Evolutionary conservation across 2,797 vertebrate genomes (phyloP).

Genomic region (Rhinophrynus dorsalis): DNA sequence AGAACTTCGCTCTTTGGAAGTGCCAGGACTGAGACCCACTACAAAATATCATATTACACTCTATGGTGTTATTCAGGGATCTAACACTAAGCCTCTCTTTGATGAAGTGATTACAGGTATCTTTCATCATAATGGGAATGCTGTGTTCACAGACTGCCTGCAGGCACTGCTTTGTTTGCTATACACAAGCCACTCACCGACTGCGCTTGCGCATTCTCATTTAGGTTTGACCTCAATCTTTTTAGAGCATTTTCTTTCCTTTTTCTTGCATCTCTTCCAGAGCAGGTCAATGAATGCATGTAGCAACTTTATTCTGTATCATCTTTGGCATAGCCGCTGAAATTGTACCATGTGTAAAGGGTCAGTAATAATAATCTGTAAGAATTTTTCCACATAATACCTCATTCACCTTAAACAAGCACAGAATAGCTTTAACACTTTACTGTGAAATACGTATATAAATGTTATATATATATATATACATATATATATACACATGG

Average conservation of each 20-base stretch:
- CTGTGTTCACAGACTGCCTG: background rate
- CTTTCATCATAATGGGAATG: conserved; percentile 32
- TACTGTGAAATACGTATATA: too few relatives aligned
- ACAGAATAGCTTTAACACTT: too few relatives aligned
- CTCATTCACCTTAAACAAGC: too few relatives aligned
- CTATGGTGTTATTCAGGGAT: conserved; percentile 75
- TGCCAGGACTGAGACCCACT: conserved; percentile 78
- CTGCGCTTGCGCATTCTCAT: background rate
- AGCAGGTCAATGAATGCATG: too few relatives aligned
- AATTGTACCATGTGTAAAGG: too few relatives aligned
- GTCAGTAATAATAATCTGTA: too few relatives aligned
- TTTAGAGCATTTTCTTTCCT: background rate
- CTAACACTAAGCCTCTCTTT: conserved; percentile 77
- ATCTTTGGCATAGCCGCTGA: too few relatives aligned
- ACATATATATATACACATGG: too few relatives aligned
- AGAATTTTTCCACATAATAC: too few relatives aligned
- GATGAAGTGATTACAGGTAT: conserved; percentile 87
- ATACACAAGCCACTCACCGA: background rate
- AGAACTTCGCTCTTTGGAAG: conserved; percentile 64
- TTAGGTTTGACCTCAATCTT: background rate
- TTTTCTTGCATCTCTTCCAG: background rate
- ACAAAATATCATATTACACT: conserved; percentile 82
- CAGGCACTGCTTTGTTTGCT: background rate
- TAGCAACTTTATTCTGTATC: too few relatives aligned
- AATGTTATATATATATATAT: too few relatives aligned